These are phyloP conservation scores for Drosophila yooni DNA, from an alignment of 2,888 invertebrate genomes.

Conservation along the genomic window DNA sequence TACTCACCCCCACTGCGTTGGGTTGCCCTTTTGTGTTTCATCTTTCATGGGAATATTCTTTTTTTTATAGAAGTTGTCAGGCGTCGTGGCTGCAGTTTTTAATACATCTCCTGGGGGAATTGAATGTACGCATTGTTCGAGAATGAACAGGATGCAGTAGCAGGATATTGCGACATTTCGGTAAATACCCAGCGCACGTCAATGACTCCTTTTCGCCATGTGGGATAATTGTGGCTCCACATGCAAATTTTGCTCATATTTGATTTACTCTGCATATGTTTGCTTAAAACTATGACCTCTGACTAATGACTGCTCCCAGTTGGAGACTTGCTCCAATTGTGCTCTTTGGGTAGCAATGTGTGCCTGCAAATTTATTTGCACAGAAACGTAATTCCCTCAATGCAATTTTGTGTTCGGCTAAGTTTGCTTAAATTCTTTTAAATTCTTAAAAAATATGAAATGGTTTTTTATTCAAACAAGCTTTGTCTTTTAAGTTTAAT, in stretches of 20 bases:
- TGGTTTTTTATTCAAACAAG: background rate
- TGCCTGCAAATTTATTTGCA: background rate
- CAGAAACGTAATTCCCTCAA: background rate
- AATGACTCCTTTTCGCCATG: slow-evolving; percentile 47
- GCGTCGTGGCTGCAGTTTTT: slow-evolving; percentile 51
- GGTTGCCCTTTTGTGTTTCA: slow-evolving; percentile 21
- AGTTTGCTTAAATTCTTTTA: background rate
- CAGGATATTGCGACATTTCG: slow-evolving; percentile 65
- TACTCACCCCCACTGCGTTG: background rate
- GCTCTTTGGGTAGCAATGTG: background rate
- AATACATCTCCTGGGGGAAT: slow-evolving; percentile 60
- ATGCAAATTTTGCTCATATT: slow-evolving; percentile 1
- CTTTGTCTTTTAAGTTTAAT: background rate
- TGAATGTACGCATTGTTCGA: slow-evolving; percentile 59
- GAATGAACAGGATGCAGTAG: slow-evolving; percentile 50
- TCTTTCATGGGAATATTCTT: slow-evolving; percentile 42
- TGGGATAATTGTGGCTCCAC: slow-evolving; percentile 52
- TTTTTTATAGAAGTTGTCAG: slow-evolving; percentile 32
- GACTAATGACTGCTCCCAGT: slow-evolving; percentile 28
- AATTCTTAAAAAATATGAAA: background rate
- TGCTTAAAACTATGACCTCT: slow-evolving; percentile 13
- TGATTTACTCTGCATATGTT: slow-evolving; percentile 5
- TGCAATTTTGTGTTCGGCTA: background rate
- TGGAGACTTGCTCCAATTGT: background rate
- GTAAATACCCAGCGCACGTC: slow-evolving; percentile 55